These are phyloP conservation scores for Cliona cf. orientalis DNA, from an alignment of 37 sponge, comb jelly and placozoan genomes.

Conservation along the genomic window DNA sequence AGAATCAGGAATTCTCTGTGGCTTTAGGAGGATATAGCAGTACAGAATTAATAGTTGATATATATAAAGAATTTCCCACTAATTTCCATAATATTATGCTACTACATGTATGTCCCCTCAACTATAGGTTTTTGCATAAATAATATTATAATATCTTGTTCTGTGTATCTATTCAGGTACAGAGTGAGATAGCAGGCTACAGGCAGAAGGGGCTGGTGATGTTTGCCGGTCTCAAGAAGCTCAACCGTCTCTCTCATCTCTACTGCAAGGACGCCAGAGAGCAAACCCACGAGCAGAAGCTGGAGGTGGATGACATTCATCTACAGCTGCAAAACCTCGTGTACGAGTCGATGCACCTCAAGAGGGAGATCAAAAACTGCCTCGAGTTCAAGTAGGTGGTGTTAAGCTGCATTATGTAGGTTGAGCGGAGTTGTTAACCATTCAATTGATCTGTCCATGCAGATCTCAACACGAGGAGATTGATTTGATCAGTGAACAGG, in stretches of 20 bases:
- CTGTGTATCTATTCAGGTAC: background rate
- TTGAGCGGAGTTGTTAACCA: background rate
- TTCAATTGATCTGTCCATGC: background rate
- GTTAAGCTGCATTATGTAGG: background rate
- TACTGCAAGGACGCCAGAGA: constrained; percentile 76
- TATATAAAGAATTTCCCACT: too few relatives aligned
- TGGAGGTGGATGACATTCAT: constrained; percentile 75
- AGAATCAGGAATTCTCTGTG: too few relatives aligned
- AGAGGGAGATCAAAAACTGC: constrained; percentile 79
- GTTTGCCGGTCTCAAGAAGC: constrained; percentile 52
- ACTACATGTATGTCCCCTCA: too few relatives aligned
- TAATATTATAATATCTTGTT: too few relatives aligned
- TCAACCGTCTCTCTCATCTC: constrained; percentile 75
- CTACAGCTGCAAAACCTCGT: constrained; percentile 86
- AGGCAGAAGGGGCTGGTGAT: constrained; percentile 44
- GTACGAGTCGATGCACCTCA: constrained; percentile 81
- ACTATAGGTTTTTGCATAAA: too few relatives aligned
- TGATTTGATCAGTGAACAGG: constrained; percentile 75
- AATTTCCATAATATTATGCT: too few relatives aligned
- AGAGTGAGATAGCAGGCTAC: constrained; percentile 1
- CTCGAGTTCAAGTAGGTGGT: constrained; percentile 80
- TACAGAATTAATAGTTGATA: too few relatives aligned
- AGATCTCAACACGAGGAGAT: constrained; percentile 87
- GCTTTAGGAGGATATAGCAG: too few relatives aligned
- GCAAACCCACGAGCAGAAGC: constrained; percentile 66